A percentile compares a stretch with the other conserved stretches of the same genome.
phyloP scores from a whole-genome alignment of 2,113 vertebrate genomes.

The Bungarus multicinctus region DNA sequence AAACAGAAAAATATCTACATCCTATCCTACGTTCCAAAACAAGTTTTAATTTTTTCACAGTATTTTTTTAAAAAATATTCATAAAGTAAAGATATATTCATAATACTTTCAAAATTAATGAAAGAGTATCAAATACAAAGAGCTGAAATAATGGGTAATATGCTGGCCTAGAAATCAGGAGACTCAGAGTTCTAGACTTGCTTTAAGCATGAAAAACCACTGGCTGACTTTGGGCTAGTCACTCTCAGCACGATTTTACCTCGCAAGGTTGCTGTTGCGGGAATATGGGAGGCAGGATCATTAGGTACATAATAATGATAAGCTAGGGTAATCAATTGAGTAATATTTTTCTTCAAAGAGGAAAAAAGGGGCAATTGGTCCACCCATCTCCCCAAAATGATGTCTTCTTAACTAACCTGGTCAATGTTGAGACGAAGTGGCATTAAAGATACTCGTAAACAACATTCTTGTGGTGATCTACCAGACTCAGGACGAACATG shows the following conservation, averaged over 20 bases:
- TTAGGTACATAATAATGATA: neutral
- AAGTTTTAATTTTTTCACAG: neutral
- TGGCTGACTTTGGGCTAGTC: neutral
- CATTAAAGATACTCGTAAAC: conserved; percentile 91
- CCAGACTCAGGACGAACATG: conserved; percentile 92
- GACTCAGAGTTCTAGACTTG: neutral
- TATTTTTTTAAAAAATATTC: neutral
- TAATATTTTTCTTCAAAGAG: neutral
- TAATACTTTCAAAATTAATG: neutral
- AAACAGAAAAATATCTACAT: neutral
- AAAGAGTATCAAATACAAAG: accelerated
- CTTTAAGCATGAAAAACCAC: neutral
- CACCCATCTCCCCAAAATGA: neutral
- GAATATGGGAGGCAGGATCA: neutral
- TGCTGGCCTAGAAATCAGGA: neutral
- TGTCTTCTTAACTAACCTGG: conserved; percentile 75
- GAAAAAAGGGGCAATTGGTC: neutral
- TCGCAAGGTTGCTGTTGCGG: neutral
- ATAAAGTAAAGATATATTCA: neutral
- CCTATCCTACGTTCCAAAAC: neutral
- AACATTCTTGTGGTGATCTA: conserved; percentile 91
- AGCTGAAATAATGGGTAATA: neutral
- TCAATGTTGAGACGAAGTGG: conserved; percentile 97
- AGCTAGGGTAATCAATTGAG: neutral
- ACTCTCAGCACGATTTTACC: neutral